Evolutionary conservation across 2,797 vertebrate genomes (phyloP).

Genomic region (Myotis myotis): DNA sequence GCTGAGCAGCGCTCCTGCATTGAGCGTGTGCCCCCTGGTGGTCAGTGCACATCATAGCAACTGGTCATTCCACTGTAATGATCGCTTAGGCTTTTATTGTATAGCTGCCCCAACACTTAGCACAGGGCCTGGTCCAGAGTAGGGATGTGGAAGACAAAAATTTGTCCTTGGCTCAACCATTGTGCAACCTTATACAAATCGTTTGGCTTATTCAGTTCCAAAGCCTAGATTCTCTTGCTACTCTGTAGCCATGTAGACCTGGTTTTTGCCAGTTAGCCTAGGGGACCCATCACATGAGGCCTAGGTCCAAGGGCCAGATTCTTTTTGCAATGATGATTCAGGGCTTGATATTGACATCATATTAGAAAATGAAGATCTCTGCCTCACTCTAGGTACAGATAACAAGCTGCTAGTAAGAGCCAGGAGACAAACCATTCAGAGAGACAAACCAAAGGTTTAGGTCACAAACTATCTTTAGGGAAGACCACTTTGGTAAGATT

Average conservation of each 20-base stretch:
- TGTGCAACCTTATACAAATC: not conserved
- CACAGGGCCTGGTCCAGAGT: not conserved
- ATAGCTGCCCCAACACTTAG: not conserved
- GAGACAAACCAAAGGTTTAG: not conserved
- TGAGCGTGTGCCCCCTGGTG: no score
- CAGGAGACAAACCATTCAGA: not conserved
- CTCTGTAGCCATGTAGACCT: not conserved
- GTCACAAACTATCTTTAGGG: not conserved
- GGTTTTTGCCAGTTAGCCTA: not conserved
- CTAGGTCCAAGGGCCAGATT: not conserved
- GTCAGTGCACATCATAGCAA: no score
- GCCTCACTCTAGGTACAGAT: not conserved
- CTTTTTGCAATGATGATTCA: not conserved
- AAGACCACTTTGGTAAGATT: constrained; percentile 20
- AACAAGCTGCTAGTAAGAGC: not conserved
- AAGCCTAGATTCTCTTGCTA: not conserved
- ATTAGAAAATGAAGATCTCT: not conserved
- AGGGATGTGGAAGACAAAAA: not conserved
- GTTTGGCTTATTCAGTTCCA: not conserved
- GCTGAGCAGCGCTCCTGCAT: no score
- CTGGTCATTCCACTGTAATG: no score
- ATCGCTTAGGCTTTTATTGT: no score
- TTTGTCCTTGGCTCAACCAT: not conserved
- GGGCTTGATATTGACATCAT: not conserved
- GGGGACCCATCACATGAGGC: not conserved